These are phyloP conservation scores for Crossaster papposus DNA, from an alignment of 53 echinoderm and acorn worm genomes.

Conservation along the genomic window DNA sequence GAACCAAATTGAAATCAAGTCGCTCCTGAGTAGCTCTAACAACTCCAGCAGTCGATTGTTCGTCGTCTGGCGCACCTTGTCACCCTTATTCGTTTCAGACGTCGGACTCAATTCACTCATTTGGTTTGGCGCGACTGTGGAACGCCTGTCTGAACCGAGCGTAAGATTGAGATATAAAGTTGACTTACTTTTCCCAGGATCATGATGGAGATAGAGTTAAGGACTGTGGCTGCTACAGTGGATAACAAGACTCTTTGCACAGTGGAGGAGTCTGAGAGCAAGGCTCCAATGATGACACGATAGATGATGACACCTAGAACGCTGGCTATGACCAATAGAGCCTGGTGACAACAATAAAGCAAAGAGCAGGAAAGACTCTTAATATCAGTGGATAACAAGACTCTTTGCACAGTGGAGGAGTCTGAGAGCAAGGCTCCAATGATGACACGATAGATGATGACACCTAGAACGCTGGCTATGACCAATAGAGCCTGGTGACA, in stretches of 20 bases:
- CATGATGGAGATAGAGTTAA: conserved; percentile 92
- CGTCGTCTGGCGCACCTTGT: no score
- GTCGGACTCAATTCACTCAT: no score
- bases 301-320: conserved; percentile 89
- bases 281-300: conserved; percentile 72
- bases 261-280: conserved; percentile 56
- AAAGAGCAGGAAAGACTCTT: neutral
- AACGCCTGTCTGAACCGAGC: no score
- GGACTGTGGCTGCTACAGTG: conserved; percentile 72
- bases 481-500: conserved; percentile 75
- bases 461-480: conserved; percentile 83
- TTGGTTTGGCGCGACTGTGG: no score
- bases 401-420: conserved; percentile 54
- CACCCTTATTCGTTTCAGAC: no score
- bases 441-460: conserved; percentile 90
- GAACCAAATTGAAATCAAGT: no score
- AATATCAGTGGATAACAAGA: conserved; percentile 58
- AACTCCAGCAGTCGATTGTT: no score
- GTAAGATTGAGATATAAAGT: neutral
- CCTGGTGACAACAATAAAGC: conserved; percentile 38
- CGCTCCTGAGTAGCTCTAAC: no score
- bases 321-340: conserved; percentile 82
- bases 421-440: conserved; percentile 61
- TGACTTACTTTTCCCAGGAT: conserved; percentile 84
- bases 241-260: conserved; percentile 71